Base-by-base conservation (phyloP, 2,888 invertebrate genomes). In the Idaea biselata region DNA sequence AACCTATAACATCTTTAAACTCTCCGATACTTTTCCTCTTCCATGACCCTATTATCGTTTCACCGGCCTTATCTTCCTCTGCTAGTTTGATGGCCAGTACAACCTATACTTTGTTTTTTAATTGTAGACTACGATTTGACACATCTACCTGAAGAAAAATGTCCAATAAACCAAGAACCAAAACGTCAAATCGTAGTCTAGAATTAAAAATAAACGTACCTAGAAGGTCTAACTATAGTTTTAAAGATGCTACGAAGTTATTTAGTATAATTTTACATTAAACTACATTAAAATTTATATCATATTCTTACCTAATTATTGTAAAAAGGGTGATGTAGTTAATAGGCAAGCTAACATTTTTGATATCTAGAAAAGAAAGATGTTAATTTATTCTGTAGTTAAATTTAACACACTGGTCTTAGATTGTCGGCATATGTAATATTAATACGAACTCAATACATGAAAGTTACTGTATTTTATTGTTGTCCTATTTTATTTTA, bases 391-490 rank as follows among this genome's bases (percentile, higher is more conserved):
- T 90, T 88, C 77, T 74, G 81, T 91, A 89, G 86, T 74, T 82
- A 83, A 77, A 75, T 73, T 25, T 25, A 81, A 82, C 82, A 86
- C 87, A 89, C 82, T 89, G 84, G 89, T 89, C 80, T 87, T 91
- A 90, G 90, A 89, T 87, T 89, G 88, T 89, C 89, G 86, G 86
- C 83, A 89, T 84, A n/a, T n/a, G n/a, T n/a, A 83, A 78, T 79
- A 86, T 83, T 87, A 88, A 86, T 65, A 64, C 86, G 83, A 81
- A 86, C 82, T 84, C 79, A 88, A 82, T 84, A 89, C 79, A 69
- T 68, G 44, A 44, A 44, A 8, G 44, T 44, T 44, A 44, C 14
- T 8, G 44, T 44, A 44, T 44, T 44, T 44, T 44, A 44, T 44
- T 44, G 44, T 44, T 14, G 14, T 44, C 44, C 2, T 3, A 14